A percentile compares a stretch with the other conserved stretches of the same genome.
Conservation (phyloP, 2,888 invertebrate species). For the Dasypogon diadema region DNA sequence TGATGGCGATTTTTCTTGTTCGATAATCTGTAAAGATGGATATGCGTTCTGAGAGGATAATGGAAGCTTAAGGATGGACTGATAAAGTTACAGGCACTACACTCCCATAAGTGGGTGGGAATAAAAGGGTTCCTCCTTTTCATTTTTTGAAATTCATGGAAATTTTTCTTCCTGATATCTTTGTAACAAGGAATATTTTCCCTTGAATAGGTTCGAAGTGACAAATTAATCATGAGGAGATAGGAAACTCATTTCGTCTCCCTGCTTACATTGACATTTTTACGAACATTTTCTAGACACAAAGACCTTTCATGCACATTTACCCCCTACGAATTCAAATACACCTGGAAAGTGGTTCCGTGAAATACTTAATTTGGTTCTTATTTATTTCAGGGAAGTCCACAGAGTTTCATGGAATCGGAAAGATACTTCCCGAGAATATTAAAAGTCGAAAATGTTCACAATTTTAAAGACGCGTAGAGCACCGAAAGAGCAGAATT, state of each 20-base stretch:
- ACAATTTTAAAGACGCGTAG: conserved; percentile 8
- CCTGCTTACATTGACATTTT: too few relatives aligned
- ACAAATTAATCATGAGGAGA: conserved; percentile 11
- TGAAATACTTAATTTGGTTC: too few relatives aligned
- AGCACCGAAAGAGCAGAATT: background rate
- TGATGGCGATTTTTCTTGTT: conserved; percentile 48
- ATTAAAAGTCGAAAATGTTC: conserved; percentile 18
- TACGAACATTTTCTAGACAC: too few relatives aligned
- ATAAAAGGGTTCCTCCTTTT: conserved; percentile 1
- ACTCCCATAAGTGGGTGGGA: too few relatives aligned
- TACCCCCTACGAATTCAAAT: too few relatives aligned
- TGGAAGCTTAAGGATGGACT: background rate
- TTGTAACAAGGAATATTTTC: background rate
- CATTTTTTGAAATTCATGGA: background rate
- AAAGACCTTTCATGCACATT: too few relatives aligned
- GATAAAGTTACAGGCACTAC: background rate
- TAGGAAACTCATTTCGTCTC: background rate
- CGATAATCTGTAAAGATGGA: conserved; percentile 48
- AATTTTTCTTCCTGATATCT: conserved; percentile 18
- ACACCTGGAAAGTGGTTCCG: too few relatives aligned
- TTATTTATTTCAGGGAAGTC: background rate
- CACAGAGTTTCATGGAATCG: background rate
- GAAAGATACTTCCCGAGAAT: conserved; percentile 4
- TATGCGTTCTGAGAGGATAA: conserved; percentile 14
- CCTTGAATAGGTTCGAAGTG: background rate